Evolutionary conservation across 2,797 vertebrate genomes (phyloP).

Genomic region (Peromyscus eremicus): DNA sequence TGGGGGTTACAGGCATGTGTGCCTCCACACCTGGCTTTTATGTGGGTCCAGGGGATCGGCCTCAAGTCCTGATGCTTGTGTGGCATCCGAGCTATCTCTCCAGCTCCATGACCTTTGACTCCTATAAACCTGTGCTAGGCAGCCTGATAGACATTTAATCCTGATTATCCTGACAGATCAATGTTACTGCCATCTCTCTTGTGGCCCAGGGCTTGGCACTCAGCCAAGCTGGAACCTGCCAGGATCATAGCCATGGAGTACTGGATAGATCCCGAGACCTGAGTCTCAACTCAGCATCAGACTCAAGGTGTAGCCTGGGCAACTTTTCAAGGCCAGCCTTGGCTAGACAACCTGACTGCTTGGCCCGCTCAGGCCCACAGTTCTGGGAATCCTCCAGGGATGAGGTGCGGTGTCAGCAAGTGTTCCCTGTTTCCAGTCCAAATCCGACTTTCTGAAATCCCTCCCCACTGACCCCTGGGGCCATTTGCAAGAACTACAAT

Average conservation of each 20-base stretch:
- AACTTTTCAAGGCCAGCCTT: neutral
- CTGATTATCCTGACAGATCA: neutral
- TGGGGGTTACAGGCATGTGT: neutral
- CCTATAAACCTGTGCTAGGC: neutral
- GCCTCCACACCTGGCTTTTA: neutral
- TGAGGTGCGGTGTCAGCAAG: neutral
- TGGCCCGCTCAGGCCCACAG: neutral
- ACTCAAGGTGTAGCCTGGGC: neutral
- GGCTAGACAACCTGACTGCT: neutral
- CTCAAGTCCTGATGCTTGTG: neutral
- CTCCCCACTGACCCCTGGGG: neutral
- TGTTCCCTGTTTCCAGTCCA: neutral
- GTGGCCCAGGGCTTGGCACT: neutral
- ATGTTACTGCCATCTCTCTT: neutral
- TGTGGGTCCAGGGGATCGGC: neutral
- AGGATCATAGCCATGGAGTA: neutral
- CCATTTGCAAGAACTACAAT: neutral
- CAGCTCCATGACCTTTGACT: neutral
- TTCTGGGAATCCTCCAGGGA: neutral
- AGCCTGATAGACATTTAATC: neutral
- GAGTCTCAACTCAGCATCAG: neutral
- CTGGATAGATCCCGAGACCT: neutral
- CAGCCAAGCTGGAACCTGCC: neutral
- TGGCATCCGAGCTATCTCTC: neutral
- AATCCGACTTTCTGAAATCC: conserved; percentile 48